These are phyloP conservation scores for Terebella lapidaria DNA, from an alignment of 2,888 invertebrate genomes.

Conservation along the genomic window DNA sequence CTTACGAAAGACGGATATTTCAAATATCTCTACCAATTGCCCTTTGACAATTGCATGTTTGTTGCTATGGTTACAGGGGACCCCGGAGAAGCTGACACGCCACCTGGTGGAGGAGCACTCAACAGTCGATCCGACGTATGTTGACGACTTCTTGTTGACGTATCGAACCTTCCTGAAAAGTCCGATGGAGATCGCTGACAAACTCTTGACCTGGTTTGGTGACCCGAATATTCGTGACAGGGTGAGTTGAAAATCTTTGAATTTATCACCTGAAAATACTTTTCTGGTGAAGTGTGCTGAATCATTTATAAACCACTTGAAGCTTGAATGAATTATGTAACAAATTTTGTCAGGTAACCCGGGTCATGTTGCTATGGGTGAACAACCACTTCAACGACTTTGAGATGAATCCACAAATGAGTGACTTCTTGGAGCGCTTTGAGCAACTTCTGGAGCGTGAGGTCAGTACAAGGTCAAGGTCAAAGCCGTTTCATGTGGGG, in stretches of 20 bases:
- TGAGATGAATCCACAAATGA: slow-evolving; percentile 85
- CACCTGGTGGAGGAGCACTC: slow-evolving; percentile 95
- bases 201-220: slow-evolving; percentile 45
- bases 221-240: slow-evolving; percentile 48
- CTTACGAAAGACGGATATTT: too few relatives aligned
- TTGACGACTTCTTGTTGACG: slow-evolving; percentile 95
- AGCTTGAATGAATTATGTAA: neutral
- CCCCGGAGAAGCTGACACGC: slow-evolving; percentile 80
- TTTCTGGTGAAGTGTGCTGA: too few relatives aligned
- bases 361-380: slow-evolving; percentile 95
- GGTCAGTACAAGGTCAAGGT: too few relatives aligned
- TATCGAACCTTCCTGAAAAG: slow-evolving; percentile 91
- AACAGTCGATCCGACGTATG: slow-evolving; percentile 83
- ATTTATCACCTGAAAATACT: too few relatives aligned
- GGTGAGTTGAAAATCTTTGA: slow-evolving; percentile 29
- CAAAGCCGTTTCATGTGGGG: too few relatives aligned
- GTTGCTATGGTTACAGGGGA: slow-evolving; percentile 61
- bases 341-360: slow-evolving; percentile 68
- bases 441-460: slow-evolving; percentile 78
- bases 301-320: neutral
- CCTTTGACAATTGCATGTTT: too few relatives aligned
- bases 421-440: slow-evolving; percentile 90
- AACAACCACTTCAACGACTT: slow-evolving; percentile 64
- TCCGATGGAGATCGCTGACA: slow-evolving; percentile 78
- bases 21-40: too few relatives aligned